Evolutionary conservation across 2,888 invertebrate genomes (phyloP).

Genomic region (Diabrotica balteata): DNA sequence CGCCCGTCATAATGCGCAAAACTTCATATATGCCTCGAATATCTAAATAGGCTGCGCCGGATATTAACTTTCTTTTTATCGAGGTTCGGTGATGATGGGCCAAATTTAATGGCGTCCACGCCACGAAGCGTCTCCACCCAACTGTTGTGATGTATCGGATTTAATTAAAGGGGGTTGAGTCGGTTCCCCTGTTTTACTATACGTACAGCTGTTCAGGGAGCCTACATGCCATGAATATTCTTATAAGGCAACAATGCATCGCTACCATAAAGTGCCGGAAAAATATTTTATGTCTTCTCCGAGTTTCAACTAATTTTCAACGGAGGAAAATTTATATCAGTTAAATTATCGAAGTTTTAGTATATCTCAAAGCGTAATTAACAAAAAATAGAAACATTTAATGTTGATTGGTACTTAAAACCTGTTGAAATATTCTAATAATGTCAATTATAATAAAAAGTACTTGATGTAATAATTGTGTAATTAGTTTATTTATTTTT

Average conservation of each 20-base stretch:
- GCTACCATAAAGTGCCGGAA: conserved; percentile 37
- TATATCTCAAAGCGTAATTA: no score
- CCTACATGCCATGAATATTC: conserved; percentile 36
- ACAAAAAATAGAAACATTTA: no score
- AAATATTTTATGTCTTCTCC: conserved; percentile 21
- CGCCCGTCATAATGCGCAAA: background rate
- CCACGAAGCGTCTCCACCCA: conserved; percentile 41
- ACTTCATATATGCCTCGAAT: conserved; percentile 29
- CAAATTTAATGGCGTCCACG: conserved; percentile 41
- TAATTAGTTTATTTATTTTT: no score
- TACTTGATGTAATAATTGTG: no score
- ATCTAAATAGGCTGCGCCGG: conserved; percentile 39
- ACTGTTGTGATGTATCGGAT: conserved; percentile 54
- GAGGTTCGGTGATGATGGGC: conserved; percentile 34
- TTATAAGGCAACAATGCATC: conserved; percentile 15
- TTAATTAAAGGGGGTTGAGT: conserved; percentile 50
- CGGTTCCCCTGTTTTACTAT: conserved; percentile 30
- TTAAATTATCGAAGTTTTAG: background rate
- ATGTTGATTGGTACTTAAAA: no score
- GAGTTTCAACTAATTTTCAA: conserved; percentile 12
- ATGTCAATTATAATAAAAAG: no score
- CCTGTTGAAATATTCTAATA: no score
- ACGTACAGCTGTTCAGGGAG: conserved; percentile 40
- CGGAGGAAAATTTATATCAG: conserved; percentile 3
- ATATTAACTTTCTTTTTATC: conserved; percentile 50